Percentiles rank a stretch among this genome's conserved stretches.
Conservation (phyloP, 2,888 invertebrate genomes). For the Corbicula japonica region DNA sequence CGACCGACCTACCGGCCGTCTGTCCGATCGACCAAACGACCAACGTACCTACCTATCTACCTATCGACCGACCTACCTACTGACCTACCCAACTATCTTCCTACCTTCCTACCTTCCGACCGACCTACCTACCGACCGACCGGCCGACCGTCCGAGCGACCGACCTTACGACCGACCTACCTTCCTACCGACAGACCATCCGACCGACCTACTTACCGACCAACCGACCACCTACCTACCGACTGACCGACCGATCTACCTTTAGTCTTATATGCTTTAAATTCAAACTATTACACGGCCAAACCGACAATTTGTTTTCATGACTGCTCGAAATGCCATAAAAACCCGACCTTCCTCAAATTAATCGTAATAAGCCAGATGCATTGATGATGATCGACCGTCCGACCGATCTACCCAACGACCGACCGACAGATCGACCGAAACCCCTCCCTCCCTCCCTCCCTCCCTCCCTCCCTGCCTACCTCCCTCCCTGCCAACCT, state of each 20-base stretch:
- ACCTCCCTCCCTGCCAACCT: slow-evolving; percentile 12
- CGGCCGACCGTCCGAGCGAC: background rate
- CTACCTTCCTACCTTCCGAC: background rate
- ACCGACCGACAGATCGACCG: background rate
- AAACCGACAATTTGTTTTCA: too few relatives aligned
- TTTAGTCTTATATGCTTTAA: too few relatives aligned
- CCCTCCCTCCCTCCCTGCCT: slow-evolving; percentile 1
- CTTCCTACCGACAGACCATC: slow-evolving; percentile 2
- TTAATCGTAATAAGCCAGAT: too few relatives aligned
- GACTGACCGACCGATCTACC: background rate
- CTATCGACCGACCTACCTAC: slow-evolving; percentile 21
- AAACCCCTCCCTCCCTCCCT: slow-evolving; percentile 3
- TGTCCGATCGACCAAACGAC: slow-evolving; percentile 3
- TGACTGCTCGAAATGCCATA: too few relatives aligned
- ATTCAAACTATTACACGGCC: too few relatives aligned
- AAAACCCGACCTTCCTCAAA: too few relatives aligned
- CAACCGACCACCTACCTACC: slow-evolving; percentile 8
- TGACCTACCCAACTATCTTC: slow-evolving; percentile 1
- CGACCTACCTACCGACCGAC: slow-evolving; percentile 15
- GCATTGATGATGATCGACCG: too few relatives aligned
- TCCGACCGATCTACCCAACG: slow-evolving; percentile 10
- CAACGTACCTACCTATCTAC: slow-evolving; percentile 20
- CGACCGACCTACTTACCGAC: slow-evolving; percentile 11
- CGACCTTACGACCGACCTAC: background rate
- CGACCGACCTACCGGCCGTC: slow-evolving; percentile 20